Base-by-base conservation (phyloP, 2,113 vertebrate species). In the Tichodroma muraria region DNA sequence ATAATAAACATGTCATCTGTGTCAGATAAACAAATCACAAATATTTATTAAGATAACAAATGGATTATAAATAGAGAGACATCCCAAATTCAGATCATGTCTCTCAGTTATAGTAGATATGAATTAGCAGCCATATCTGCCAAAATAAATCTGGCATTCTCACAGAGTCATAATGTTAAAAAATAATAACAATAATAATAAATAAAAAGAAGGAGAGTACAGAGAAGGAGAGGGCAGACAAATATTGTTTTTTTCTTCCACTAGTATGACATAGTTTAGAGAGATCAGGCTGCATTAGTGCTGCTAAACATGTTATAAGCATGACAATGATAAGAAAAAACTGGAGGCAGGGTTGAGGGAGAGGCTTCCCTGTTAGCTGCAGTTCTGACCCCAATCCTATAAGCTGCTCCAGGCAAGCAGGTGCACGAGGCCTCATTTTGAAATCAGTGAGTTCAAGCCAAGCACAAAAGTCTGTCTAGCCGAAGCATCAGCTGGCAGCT, bases 21-120 rank as follows among this genome's bases (percentile, higher is more conserved):
- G 79, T 95, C 95, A 95, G 78, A 92, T 76, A 93, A 94, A 89
- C 71, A 94, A 88, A 77, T 91, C 79, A 93, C 90, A 91, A 95
- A 86, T 91, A 93, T 88, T 95, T 95, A 91, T 92, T 94, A 85
- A 81, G 80, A 87, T 80, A 94, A 85, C 69, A 88, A 92, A 84
- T 37, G 50, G 64, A 89, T 94, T 86, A 89, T 86, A 93, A 82
- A 79, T 73, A 59, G 72, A 64, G 71, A 96, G 68, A 64, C 64
- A 94, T 91, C 66, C 31, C 60, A 88, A 95, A 95, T 91, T 89
- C 92, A 91, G 53, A 91, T 89, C 78, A 52, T 71, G 73, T 69
- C n/a, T 89, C 50, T 82, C 75, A 50, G 76, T 52, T 27, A 54
- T 88, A 88, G 53, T 8, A 83, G 71, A 70, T 72, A 83, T 13